These are phyloP conservation scores for Chrysoperla carnea DNA, from an alignment of 1,140 invertebrate genomes.

Conservation along the genomic window DNA sequence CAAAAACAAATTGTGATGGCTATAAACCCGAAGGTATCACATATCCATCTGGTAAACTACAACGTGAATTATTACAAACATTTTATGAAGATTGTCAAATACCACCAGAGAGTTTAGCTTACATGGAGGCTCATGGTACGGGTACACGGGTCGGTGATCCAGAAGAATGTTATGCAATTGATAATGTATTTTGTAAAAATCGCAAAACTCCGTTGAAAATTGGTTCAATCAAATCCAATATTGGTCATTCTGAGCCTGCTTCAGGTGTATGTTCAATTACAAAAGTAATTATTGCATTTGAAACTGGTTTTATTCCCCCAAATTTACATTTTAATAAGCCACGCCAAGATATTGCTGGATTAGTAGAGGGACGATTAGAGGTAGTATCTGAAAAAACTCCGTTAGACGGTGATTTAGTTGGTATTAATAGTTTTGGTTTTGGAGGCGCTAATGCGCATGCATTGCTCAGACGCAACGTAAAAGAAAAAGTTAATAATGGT, in stretches of 20 bases:
- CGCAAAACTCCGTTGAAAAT: constrained; percentile 52
- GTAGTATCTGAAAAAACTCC: constrained; percentile 46
- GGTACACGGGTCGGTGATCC: constrained; percentile 65
- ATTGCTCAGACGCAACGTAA: constrained; percentile 35
- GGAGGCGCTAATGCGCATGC: constrained; percentile 47
- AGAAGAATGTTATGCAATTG: constrained; percentile 76
- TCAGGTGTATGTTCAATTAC: constrained; percentile 72
- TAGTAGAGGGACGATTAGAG: constrained; percentile 48
- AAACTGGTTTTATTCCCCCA: constrained; percentile 51
- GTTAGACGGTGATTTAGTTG: constrained; percentile 39
- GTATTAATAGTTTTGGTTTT: constrained; percentile 44
- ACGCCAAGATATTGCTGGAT: constrained; percentile 51
- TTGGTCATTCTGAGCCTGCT: constrained; percentile 83
- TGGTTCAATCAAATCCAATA: constrained; percentile 84
- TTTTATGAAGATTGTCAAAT: constrained; percentile 76
- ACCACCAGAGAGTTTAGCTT: constrained; percentile 49
- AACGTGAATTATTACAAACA: constrained; percentile 59
- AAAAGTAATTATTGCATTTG: constrained; percentile 63
- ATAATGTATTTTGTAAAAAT: constrained; percentile 57
- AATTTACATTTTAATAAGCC: constrained; percentile 62
- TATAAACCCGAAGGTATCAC: constrained; percentile 65
- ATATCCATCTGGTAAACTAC: constrained; percentile 71
- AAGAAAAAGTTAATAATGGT: constrained; percentile 29
- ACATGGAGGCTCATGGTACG: constrained; percentile 86
- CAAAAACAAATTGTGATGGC: constrained; percentile 69